phyloP scores from a whole-genome alignment of 1,140 invertebrate genomes.

The Frieseomelitta varia region DNA sequence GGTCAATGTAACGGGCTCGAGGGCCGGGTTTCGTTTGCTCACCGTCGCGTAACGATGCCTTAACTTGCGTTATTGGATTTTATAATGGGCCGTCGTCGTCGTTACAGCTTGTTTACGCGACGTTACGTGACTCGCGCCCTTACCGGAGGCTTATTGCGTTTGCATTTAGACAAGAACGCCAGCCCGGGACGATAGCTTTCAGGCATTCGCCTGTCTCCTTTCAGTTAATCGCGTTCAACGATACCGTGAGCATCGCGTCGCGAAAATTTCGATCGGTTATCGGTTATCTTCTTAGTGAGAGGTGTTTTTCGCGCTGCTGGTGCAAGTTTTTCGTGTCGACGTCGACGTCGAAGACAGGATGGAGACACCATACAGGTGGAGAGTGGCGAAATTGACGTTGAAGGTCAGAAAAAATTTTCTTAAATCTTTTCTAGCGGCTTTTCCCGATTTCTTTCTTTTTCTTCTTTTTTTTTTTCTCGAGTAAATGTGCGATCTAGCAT shows the following conservation, averaged over 20 bases:
- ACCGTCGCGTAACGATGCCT: conserved; percentile 20
- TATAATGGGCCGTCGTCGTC: conserved; percentile 16
- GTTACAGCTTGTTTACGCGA: conserved; percentile 36
- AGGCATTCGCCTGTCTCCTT: neutral
- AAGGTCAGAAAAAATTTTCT: neutral
- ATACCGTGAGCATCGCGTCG: neutral
- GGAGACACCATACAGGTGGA: neutral
- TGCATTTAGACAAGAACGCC: conserved; percentile 33
- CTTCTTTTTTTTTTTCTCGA: neutral
- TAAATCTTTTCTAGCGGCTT: neutral
- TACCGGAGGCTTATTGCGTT: conserved; percentile 43
- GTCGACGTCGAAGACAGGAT: too few species aligned
- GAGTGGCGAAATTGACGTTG: neutral
- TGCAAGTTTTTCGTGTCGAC: neutral
- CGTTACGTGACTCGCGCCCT: conserved; percentile 36
- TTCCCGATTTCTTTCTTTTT: too few species aligned
- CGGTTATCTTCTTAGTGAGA: too few species aligned
- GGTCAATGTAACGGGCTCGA: neutral
- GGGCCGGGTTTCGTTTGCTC: neutral
- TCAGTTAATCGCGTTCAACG: conserved; percentile 4
- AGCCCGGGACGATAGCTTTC: neutral
- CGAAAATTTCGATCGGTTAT: neutral
- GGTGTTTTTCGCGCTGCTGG: neutral
- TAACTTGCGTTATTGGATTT: conserved; percentile 54
- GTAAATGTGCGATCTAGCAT: too few species aligned